Percentiles rank a stretch among this genome's conserved stretches.
These are phyloP conservation scores for Philhelius pedissequus DNA, from an alignment of 2,888 invertebrate genomes.

Conservation along the genomic window DNA sequence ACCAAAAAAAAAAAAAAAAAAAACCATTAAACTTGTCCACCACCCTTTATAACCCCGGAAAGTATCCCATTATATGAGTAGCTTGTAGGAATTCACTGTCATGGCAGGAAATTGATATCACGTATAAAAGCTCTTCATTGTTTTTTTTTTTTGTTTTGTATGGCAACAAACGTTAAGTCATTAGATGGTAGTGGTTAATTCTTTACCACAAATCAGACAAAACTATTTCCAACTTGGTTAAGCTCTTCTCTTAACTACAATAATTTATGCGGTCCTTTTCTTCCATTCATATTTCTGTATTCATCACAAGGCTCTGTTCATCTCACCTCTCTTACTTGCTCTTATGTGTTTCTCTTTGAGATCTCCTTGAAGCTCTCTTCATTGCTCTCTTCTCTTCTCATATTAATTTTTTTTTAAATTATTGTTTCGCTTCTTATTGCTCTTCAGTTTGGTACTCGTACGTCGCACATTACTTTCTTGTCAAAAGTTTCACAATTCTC, in stretches of 20 bases:
- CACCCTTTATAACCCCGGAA: background rate
- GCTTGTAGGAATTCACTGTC: background rate
- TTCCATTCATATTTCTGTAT: background rate
- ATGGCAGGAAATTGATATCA: slow-evolving; percentile 52
- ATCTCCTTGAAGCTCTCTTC: background rate
- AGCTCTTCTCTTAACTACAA: background rate
- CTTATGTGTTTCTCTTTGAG: background rate
- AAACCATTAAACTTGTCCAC: background rate
- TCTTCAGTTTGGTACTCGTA: too few relatives aligned
- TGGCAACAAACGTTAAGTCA: slow-evolving; percentile 23
- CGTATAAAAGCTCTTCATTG: slow-evolving; percentile 41
- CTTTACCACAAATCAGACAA: slow-evolving; percentile 14
- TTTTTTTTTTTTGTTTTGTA: slow-evolving; percentile 31
- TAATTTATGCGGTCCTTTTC: background rate
- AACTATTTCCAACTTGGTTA: slow-evolving; percentile 2
- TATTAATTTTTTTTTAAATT: background rate
- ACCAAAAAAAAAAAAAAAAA: background rate
- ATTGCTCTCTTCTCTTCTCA: background rate
- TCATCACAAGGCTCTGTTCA: background rate
- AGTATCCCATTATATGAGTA: background rate
- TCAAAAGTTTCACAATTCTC: background rate
- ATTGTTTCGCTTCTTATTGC: background rate
- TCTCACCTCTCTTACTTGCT: background rate
- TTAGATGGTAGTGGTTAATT: slow-evolving; percentile 33
- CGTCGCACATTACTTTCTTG: background rate